Percentiles rank a stretch among this genome's conserved stretches.
These are phyloP conservation scores for Altica lythri DNA, from an alignment of 2,888 invertebrate genomes.

Conservation along the genomic window DNA sequence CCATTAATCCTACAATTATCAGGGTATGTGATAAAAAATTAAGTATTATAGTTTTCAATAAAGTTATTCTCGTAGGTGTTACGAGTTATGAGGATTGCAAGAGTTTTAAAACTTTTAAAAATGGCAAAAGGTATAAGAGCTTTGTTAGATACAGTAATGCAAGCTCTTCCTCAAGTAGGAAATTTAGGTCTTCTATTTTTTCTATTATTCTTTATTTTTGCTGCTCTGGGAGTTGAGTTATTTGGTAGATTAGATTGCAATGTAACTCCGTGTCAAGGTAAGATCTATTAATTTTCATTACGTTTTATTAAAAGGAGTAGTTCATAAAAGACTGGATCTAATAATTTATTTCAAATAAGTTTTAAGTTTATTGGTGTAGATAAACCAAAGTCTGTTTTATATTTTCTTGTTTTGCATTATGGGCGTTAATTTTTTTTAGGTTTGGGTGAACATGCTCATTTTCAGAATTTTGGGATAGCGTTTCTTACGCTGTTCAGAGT, in stretches of 20 bases:
- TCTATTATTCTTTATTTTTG: slow-evolving; percentile 98
- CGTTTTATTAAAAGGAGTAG: too few relatives aligned
- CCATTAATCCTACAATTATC: slow-evolving; percentile 99
- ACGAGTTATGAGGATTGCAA: slow-evolving; percentile 95
- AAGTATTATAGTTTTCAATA: background rate
- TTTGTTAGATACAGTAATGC: slow-evolving; percentile 97
- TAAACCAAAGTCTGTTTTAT: too few relatives aligned
- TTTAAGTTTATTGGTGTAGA: too few relatives aligned
- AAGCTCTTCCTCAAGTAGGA: slow-evolving; percentile 98
- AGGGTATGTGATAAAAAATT: slow-evolving; percentile 57
- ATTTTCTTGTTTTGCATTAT: too few relatives aligned
- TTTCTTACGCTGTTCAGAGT: slow-evolving; percentile 98
- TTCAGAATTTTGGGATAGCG: slow-evolving; percentile 98
- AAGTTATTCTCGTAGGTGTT: slow-evolving; percentile 68
- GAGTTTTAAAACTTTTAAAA: slow-evolving; percentile 96
- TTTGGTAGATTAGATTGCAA: slow-evolving; percentile 96
- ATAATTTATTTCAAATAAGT: too few relatives aligned
- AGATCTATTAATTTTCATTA: slow-evolving; percentile 1
- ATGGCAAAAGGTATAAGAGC: slow-evolving; percentile 99
- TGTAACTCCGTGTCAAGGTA: slow-evolving; percentile 88
- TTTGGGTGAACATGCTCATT: slow-evolving; percentile 98
- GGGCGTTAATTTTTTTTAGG: slow-evolving; percentile 59
- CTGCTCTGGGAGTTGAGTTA: slow-evolving; percentile 97
- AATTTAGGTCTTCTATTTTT: slow-evolving; percentile 98
- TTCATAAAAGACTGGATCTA: too few relatives aligned